Base-by-base conservation (phyloP, 2,113 vertebrate species). In the Lepisosteus osseus region DNA sequence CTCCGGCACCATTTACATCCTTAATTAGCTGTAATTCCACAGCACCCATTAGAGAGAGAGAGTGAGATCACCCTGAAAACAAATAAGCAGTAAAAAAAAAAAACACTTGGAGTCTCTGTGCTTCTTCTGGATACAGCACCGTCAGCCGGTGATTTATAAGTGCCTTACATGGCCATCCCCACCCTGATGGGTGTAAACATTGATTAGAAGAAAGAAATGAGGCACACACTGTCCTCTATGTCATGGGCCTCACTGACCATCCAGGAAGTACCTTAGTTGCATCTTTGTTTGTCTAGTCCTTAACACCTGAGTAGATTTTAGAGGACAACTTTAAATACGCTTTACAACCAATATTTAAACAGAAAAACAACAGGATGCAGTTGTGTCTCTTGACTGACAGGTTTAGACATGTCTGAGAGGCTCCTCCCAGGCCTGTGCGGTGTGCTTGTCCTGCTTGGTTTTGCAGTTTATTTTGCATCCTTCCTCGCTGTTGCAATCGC, bases 21-120 rank as follows among this genome's bases (percentile, higher is more conserved):
- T 89, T 94, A 93, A 94, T 94, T 93, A 94, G 90, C 85, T 93
- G 90, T 92, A 93, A 93, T 93, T 94, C 90, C 92, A 92, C 86
- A 87, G 88, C 90, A 84, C 84, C 90, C 90, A 92, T 93, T 93
- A 93, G 85, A 88, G 86, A 87, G 86, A 85, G 84, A 80, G 84
- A 84, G 85, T 85, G 82, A 76, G 90, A 90, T 86, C 82, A 84
- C 86, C 79, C 81, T 85, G 81, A 85, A 91, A 88, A 87, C 74
- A 90, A 85, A 87, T 87, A 86, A 87, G 40, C 77, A 71, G 41
- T 77, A 65, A 72, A 65, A 65, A 64, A 64, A 64, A 51, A 69
- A 77, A 45, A 61, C 66, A 75, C 71, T 76, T 57, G 78, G 71
- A 79, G 40, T 43, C 47, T 65, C 57, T 62, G 68, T 40, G 59